A percentile compares a stretch with the other conserved stretches of the same genome.
Conservation (phyloP, 2,113 vertebrate species). For the Toxotes chatareus region DNA sequence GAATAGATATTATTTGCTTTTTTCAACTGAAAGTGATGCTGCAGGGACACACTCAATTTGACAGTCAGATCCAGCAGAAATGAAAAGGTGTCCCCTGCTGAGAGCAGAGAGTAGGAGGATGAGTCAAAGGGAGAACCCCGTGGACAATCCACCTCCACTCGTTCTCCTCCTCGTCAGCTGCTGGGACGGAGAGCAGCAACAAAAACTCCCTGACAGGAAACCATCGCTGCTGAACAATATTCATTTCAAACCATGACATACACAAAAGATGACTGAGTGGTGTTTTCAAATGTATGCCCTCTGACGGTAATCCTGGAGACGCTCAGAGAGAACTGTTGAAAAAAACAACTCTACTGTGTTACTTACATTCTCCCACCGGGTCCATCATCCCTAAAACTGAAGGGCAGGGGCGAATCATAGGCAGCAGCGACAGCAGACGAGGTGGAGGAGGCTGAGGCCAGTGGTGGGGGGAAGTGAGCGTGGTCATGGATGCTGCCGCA, state of each 20-base stretch:
- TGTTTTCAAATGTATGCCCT: too few species aligned
- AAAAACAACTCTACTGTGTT: not conserved
- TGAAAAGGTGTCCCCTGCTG: slow-evolving; percentile 33
- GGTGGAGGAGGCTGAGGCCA: slow-evolving; percentile 62
- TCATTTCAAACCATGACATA: not conserved
- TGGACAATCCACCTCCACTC: not conserved
- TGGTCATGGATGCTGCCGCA: slow-evolving; percentile 98
- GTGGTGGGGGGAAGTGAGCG: slow-evolving; percentile 84
- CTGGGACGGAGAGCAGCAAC: not conserved
- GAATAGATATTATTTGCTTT: slow-evolving; percentile 14
- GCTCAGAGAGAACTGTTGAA: too few species aligned
- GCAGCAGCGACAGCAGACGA: slow-evolving; percentile 57
- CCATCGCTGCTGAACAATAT: too few species aligned
- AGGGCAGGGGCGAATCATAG: slow-evolving; percentile 90
- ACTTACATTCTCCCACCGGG: slow-evolving; percentile 94
- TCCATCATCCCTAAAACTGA: slow-evolving; percentile 96
- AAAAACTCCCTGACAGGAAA: not conserved
- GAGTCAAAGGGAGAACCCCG: slow-evolving; percentile 15
- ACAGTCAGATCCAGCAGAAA: slow-evolving; percentile 35
- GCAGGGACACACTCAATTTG: slow-evolving; percentile 1
- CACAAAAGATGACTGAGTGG: too few species aligned
- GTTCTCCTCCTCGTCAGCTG: not conserved
- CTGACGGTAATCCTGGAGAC: too few species aligned
- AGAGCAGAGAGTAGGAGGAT: not conserved
- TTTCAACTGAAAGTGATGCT: not conserved